phyloP scores from a whole-genome alignment of 2,888 invertebrate species.

The Amorpha juglandis region DNA sequence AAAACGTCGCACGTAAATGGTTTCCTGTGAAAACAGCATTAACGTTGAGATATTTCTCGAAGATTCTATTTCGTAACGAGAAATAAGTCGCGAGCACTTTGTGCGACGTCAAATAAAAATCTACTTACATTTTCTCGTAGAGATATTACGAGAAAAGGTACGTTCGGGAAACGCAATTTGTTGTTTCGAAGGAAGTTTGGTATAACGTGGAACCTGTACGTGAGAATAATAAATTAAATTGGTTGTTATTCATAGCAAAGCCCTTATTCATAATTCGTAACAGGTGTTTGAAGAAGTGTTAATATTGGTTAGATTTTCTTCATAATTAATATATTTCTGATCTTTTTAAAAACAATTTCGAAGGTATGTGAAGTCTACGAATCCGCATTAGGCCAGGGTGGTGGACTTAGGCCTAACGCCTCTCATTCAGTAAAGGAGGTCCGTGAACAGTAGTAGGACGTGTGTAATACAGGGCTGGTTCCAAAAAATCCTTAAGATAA shows the following conservation, averaged over 20 bases:
- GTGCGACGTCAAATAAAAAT: conserved; percentile 25
- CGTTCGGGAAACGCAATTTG: neutral
- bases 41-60: conserved; percentile 11
- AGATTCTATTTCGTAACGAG: neutral
- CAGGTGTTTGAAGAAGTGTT: neutral
- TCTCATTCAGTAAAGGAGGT: too few relatives aligned
- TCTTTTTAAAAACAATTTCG: too few relatives aligned
- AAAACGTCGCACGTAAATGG: neutral
- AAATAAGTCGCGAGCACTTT: conserved; percentile 21
- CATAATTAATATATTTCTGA: too few relatives aligned
- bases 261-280: neutral
- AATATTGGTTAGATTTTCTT: neutral
- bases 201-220: neutral
- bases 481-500: too few relatives aligned
- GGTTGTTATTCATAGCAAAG: neutral
- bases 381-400: too few relatives aligned
- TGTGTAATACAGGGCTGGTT: too few relatives aligned
- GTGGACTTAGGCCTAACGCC: too few relatives aligned
- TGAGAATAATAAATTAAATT: conserved; percentile 15
- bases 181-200: neutral
- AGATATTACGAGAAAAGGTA: neutral
- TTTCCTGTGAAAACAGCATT: conserved; percentile 19
- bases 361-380: too few relatives aligned
- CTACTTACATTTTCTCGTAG: conserved; percentile 9
- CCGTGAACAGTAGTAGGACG: too few relatives aligned